Evolutionary conservation across 2,797 vertebrate species (phyloP).

Genomic region (Oreochromis grahami): DNA sequence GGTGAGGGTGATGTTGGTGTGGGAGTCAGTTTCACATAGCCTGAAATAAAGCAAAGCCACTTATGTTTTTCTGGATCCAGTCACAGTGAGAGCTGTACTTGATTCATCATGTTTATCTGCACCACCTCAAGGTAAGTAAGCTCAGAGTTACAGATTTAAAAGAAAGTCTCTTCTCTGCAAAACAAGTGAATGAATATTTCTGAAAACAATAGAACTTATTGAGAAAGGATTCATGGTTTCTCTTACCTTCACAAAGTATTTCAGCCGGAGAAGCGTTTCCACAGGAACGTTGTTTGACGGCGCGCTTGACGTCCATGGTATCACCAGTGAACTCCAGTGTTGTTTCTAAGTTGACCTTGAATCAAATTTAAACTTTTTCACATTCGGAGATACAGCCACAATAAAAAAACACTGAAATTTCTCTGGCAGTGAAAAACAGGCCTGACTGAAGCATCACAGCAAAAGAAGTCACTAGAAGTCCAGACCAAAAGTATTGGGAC

Average conservation of each 20-base stretch:
- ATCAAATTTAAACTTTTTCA: neutral
- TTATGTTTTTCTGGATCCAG: neutral
- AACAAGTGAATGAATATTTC: neutral
- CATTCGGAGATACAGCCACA: neutral
- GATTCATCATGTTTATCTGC: neutral
- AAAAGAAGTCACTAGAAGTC: too few species aligned
- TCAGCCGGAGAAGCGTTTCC: accelerated
- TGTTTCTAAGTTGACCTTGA: accelerated
- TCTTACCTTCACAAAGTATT: neutral
- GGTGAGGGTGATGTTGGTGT: neutral
- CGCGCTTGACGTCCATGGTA: neutral
- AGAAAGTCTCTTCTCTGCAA: neutral
- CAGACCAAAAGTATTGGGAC: too few species aligned
- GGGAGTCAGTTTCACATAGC: neutral
- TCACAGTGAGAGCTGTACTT: neutral
- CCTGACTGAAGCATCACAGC: too few species aligned
- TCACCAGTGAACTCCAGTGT: accelerated
- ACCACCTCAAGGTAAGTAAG: neutral
- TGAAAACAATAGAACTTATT: neutral
- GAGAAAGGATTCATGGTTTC: neutral
- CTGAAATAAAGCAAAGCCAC: slow-evolving; percentile 26
- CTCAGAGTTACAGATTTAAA: accelerated
- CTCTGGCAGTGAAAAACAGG: too few species aligned
- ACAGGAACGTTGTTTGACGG: accelerated
- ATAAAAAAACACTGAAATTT: neutral